Evolutionary conservation across 2,797 vertebrate genomes (phyloP).

Genomic region (Danio jaintianensis): DNA sequence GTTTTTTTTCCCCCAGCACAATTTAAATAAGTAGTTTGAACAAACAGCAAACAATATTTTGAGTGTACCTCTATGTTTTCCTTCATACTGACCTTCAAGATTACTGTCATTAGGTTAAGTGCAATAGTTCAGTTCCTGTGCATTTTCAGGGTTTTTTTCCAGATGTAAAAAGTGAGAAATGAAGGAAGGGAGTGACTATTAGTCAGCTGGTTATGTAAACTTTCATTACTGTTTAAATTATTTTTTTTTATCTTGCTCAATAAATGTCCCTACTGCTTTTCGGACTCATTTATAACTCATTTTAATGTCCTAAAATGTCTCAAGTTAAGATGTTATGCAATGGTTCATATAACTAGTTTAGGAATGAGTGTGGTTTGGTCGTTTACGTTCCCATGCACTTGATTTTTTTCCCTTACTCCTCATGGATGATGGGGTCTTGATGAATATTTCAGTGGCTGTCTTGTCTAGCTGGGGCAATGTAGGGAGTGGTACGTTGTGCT

Average conservation of each 20-base stretch:
- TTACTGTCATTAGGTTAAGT: neutral
- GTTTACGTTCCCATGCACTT: conserved; percentile 10
- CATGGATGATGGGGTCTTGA: conserved; percentile 3
- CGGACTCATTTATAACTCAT: neutral
- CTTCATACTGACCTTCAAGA: neutral
- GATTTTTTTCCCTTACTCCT: neutral
- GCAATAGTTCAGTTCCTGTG: neutral
- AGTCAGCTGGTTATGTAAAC: neutral
- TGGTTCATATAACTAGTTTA: neutral
- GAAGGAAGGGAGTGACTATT: neutral
- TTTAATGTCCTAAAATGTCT: neutral
- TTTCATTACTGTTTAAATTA: neutral
- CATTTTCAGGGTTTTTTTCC: neutral
- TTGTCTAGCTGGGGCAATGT: conserved; percentile 25
- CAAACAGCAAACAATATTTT: too few species aligned
- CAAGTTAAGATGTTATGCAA: neutral
- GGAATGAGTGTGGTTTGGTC: neutral
- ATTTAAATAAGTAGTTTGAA: too few species aligned
- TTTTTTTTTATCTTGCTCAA: neutral
- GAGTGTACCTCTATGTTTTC: neutral
- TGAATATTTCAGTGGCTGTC: conserved; percentile 60
- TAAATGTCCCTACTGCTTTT: neutral
- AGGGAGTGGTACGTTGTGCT: conserved; percentile 18
- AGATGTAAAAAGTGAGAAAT: neutral
- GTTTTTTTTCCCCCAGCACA: too few species aligned